Base-by-base conservation (phyloP, 1,140 invertebrate genomes). In the Idris sp. region DNA sequence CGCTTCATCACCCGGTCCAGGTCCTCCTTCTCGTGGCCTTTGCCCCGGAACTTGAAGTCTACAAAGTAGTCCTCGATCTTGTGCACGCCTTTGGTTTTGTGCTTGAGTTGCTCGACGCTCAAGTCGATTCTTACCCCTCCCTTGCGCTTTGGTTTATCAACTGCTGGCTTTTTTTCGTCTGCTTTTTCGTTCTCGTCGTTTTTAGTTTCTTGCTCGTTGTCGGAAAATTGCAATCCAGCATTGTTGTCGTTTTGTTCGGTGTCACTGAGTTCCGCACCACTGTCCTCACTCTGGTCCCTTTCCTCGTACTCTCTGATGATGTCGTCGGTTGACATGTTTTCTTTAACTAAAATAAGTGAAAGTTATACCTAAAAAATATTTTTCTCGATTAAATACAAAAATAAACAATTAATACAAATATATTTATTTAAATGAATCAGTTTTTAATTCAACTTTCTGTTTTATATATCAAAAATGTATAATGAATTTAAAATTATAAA, bases 1-100 rank as follows among this genome's bases (percentile, higher is more conserved):
- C 91, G 92, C 30, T 93, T 92, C 87, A 98, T 90, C 0, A 98
- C 86, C 38, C 91, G 82, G 80, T 95, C 90, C 9, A 98, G 87
- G 88, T 98, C 96, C 68, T 92, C 86, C 61, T 91, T 91, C 87
- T 98, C 96, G 84, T 94, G 88, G 0, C 94, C 94, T 89, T 94
- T 92, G 40, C 96, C 96, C 84, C 92, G 90, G 79, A 94, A 95
- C 83, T 95, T 93, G 36, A 96, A 92, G 78, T 93, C 91, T 79
- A 94, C 91, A 78, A 96, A 97, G 80, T 93, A 90, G 2, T 92
- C 89, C 54, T 93, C 92, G 10, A 97, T 89, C 10, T 91, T 91
- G 7, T 92, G 90, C 41, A 98, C 90, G 15, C 96, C 96, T 79
- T 94, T 91, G 1, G 46, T 28, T 15, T 91, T 90, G 2, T 94